Percentiles rank a stretch among this genome's conserved stretches.
phyloP scores from a whole-genome alignment of 1,140 invertebrate genomes.

The Sminthurinus signatus region DNA sequence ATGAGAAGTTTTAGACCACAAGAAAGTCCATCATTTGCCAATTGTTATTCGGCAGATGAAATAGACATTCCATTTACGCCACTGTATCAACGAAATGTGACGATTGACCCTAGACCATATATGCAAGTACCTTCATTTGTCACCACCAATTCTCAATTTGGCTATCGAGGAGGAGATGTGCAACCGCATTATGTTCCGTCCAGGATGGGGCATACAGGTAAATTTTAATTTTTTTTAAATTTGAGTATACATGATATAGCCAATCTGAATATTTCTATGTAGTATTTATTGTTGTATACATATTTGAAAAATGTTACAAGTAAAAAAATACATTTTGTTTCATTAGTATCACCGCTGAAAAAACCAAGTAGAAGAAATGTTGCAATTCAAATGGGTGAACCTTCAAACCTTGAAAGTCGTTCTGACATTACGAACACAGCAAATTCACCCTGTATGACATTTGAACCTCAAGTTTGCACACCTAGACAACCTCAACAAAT shows the following conservation, averaged over 20 bases:
- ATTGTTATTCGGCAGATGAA: background rate
- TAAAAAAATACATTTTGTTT: too few relatives aligned
- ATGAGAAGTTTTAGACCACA: background rate
- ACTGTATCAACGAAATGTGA: background rate
- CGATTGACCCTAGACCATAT: conserved; percentile 2
- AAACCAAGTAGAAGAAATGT: conserved; percentile 16
- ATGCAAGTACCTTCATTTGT: background rate
- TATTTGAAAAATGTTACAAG: too few relatives aligned
- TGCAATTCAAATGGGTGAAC: conserved; percentile 22
- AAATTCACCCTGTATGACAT: too few relatives aligned
- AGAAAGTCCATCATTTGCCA: background rate
- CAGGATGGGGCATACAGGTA: background rate
- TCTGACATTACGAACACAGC: too few relatives aligned
- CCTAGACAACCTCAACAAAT: too few relatives aligned
- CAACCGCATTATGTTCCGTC: background rate
- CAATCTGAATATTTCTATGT: too few relatives aligned
- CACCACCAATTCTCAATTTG: background rate
- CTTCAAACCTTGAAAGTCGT: background rate
- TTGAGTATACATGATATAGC: too few relatives aligned
- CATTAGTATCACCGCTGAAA: too few relatives aligned
- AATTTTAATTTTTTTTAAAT: too few relatives aligned
- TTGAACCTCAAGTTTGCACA: too few relatives aligned
- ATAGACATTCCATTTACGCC: conserved; percentile 2
- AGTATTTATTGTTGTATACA: too few relatives aligned
- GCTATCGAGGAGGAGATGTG: background rate